Evolutionary conservation across 2,888 invertebrate genomes (phyloP).

Genomic region (Drosophila siamana): DNA sequence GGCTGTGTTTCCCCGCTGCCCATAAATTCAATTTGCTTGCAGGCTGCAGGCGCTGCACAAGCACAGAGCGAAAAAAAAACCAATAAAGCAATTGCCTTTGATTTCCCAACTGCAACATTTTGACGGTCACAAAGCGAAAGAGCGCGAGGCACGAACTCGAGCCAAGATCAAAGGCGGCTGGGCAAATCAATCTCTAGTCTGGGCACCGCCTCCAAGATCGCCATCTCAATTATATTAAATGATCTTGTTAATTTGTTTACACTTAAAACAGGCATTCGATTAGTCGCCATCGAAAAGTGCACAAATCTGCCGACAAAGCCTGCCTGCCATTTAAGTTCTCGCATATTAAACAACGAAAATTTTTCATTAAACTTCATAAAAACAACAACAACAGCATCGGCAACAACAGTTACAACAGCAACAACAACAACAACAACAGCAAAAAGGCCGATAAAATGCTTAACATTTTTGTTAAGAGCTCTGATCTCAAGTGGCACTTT

Average conservation of each 20-base stretch:
- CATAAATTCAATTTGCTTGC: conserved; percentile 61
- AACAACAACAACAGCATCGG: conserved; percentile 30
- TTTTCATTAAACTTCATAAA: conserved; percentile 48
- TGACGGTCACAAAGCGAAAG: conserved; percentile 32
- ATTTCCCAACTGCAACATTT: conserved; percentile 35
- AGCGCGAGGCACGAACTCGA: conserved; percentile 18
- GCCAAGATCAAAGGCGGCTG: conserved; percentile 54
- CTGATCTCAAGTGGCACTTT: conserved; percentile 76
- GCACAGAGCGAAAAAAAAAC: no score
- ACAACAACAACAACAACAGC: conserved; percentile 31
- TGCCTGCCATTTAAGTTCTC: conserved; percentile 54
- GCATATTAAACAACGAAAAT: conserved; percentile 64
- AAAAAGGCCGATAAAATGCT: conserved; percentile 66
- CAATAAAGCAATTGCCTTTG: conserved; percentile 35
- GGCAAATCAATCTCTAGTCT: conserved; percentile 36
- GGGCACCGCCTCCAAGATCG: conserved; percentile 67
- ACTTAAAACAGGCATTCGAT: conserved; percentile 63
- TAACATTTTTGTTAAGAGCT: conserved; percentile 72
- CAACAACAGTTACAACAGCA: conserved; percentile 31
- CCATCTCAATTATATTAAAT: conserved; percentile 72
- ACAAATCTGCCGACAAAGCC: conserved; percentile 70
- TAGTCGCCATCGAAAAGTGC: conserved; percentile 54
- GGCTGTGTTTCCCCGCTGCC: conserved; percentile 20
- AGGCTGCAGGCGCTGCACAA: conserved; percentile 62
- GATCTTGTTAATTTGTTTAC: conserved; percentile 81